Percentiles rank a stretch among this genome's conserved stretches.
Conservation (phyloP, 2,888 invertebrate species). For the Melieria crassipennis region DNA sequence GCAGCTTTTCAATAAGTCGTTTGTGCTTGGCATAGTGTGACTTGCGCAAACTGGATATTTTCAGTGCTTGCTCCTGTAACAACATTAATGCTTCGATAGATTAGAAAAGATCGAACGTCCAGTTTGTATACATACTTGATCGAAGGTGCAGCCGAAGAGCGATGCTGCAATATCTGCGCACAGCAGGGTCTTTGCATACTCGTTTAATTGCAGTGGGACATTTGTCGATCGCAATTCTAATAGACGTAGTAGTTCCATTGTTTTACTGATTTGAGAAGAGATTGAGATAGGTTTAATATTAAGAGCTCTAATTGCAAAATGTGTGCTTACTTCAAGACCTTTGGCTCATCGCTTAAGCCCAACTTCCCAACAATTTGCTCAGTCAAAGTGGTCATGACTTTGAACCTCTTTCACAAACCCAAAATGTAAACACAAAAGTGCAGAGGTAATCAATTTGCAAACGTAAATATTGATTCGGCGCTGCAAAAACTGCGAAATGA, state of each 20-base stretch:
- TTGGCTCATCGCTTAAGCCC: conserved; percentile 57
- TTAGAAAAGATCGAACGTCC: background rate
- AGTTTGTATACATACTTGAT: conserved; percentile 54
- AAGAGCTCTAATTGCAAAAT: background rate
- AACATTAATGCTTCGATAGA: conserved; percentile 29
- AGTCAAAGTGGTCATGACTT: conserved; percentile 54
- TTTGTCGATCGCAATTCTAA: conserved; percentile 60
- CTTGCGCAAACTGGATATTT: conserved; percentile 70
- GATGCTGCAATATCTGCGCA: conserved; percentile 72
- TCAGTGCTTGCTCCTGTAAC: conserved; percentile 70
- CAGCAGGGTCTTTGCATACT: conserved; percentile 71
- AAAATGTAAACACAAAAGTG: no score
- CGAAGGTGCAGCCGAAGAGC: conserved; percentile 68
- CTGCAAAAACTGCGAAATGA: no score
- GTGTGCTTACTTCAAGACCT: conserved; percentile 52
- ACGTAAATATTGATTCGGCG: no score
- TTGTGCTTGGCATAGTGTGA: conserved; percentile 69
- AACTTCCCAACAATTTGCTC: conserved; percentile 59
- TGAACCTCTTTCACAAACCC: background rate
- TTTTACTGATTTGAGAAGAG: conserved; percentile 51
- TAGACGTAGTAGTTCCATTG: conserved; percentile 59
- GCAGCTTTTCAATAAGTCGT: conserved; percentile 71
- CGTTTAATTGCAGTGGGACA: conserved; percentile 66
- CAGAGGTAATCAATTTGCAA: no score
- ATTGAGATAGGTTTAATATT: background rate